phyloP scores from a whole-genome alignment of 2,888 invertebrate species.

The Phengaris arion region DNA sequence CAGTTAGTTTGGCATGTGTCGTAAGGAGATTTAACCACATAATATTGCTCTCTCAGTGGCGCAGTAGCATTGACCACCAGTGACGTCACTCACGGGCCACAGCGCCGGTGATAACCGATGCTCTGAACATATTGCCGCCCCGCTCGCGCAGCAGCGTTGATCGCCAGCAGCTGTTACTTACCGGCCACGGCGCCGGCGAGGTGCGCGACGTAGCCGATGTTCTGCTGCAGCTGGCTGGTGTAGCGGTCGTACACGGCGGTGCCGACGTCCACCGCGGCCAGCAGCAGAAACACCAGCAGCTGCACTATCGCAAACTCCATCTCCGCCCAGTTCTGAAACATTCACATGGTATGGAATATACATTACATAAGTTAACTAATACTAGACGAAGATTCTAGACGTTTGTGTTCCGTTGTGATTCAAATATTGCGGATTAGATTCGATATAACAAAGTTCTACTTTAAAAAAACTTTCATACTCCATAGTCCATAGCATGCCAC shows the following conservation, averaged over 20 bases:
- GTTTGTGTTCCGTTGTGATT: too few relatives aligned
- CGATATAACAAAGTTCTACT: too few relatives aligned
- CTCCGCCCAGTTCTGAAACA: constrained; percentile 94
- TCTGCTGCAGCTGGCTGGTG: constrained; percentile 82
- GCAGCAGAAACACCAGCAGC: constrained; percentile 87
- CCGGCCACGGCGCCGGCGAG: neutral
- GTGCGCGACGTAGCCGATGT: constrained; percentile 81
- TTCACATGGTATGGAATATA: neutral
- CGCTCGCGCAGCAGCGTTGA: too few relatives aligned
- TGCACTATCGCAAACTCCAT: constrained; percentile 96
- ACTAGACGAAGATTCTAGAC: too few relatives aligned
- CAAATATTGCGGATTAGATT: too few relatives aligned
- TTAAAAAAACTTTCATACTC: too few relatives aligned
- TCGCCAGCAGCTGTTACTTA: neutral
- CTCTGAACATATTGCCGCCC: constrained; percentile 70
- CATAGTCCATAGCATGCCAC: too few relatives aligned
- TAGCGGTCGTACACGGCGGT: constrained; percentile 95
- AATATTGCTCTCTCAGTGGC: too few relatives aligned
- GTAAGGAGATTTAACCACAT: too few relatives aligned
- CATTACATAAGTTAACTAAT: too few relatives aligned
- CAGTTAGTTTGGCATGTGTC: too few relatives aligned
- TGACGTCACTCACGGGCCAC: neutral
- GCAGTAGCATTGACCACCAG: too few relatives aligned
- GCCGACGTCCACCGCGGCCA: constrained; percentile 91
- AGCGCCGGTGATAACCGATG: constrained; percentile 78